Percentiles rank a stretch among this genome's conserved stretches.
These are phyloP conservation scores for Dromiciops gliroides DNA, from an alignment of 2,113 vertebrate genomes.

Conservation along the genomic window DNA sequence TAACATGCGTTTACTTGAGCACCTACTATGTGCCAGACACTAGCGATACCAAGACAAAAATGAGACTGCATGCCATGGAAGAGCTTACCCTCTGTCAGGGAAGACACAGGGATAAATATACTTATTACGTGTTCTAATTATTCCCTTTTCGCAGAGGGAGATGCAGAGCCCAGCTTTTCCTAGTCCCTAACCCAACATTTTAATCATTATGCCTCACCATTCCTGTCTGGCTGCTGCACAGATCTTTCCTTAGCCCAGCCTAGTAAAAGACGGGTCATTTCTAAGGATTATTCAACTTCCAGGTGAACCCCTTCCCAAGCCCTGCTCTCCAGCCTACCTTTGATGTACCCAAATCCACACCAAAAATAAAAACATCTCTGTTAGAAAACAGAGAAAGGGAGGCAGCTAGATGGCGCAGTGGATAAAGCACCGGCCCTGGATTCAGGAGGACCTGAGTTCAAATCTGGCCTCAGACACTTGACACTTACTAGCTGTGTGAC, in stretches of 20 bases:
- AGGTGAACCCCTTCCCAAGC: background rate
- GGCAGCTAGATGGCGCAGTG: too few species aligned
- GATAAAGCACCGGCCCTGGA: too few species aligned
- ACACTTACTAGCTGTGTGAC: too few species aligned
- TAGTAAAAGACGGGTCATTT: background rate
- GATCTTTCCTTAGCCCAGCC: background rate
- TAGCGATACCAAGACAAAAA: background rate
- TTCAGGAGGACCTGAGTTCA: too few species aligned
- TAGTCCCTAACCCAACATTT: background rate
- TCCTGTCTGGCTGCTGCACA: background rate
- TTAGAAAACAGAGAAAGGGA: too few species aligned
- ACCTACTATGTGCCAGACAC: too few species aligned
- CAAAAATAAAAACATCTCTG: background rate
- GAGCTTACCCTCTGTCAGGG: background rate
- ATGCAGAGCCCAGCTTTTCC: background rate
- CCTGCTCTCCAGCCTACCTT: background rate
- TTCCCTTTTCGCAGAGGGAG: background rate
- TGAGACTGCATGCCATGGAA: background rate
- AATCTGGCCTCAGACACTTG: too few species aligned
- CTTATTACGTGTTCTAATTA: background rate
- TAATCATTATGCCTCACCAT: background rate
- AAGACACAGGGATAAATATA: background rate
- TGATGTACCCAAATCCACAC: background rate
- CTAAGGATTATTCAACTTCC: background rate
- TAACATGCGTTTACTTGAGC: background rate